Evolutionary conservation across 2,113 vertebrate species (phyloP).

Genomic region (Lanius ludovicianus): DNA sequence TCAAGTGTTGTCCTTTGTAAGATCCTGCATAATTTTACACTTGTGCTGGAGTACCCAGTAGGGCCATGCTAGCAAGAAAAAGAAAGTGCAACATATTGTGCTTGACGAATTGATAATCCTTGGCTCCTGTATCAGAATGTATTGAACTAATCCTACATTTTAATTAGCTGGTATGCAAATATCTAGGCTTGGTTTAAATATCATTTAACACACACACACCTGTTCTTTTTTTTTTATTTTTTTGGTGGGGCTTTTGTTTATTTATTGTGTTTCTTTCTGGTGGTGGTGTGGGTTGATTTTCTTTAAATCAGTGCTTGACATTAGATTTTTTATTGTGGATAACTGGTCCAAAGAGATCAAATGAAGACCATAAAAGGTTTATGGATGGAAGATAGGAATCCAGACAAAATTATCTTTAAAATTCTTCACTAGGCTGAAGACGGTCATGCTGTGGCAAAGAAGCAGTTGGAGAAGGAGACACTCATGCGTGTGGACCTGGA

Average conservation of each 20-base stretch:
- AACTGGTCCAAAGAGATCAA: not conserved
- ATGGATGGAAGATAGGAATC: not conserved
- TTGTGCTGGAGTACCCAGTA: not conserved
- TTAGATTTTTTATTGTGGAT: not conserved
- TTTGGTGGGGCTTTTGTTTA: not conserved
- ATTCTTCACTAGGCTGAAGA: conserved; percentile 84
- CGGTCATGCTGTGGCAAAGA: conserved; percentile 87
- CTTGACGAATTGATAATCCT: not conserved
- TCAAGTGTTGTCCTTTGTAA: not conserved
- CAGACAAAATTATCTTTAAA: not conserved
- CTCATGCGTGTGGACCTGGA: conserved; percentile 94
- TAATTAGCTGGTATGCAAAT: not conserved
- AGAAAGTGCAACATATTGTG: not conserved
- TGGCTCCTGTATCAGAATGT: not conserved
- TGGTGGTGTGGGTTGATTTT: not conserved
- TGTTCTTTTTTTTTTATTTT: not conserved
- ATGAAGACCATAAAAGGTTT: not conserved
- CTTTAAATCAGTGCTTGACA: not conserved
- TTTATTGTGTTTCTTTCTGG: not conserved
- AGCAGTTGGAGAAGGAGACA: conserved; percentile 93
- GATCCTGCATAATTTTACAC: not conserved
- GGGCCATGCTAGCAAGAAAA: not conserved
- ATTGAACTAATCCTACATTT: not conserved
- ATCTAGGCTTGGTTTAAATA: not conserved
- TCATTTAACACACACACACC: not conserved